Evolutionary conservation across 37 sponge, comb jelly and placozoan species (phyloP).

Genomic region (Sycon ciliatum): DNA sequence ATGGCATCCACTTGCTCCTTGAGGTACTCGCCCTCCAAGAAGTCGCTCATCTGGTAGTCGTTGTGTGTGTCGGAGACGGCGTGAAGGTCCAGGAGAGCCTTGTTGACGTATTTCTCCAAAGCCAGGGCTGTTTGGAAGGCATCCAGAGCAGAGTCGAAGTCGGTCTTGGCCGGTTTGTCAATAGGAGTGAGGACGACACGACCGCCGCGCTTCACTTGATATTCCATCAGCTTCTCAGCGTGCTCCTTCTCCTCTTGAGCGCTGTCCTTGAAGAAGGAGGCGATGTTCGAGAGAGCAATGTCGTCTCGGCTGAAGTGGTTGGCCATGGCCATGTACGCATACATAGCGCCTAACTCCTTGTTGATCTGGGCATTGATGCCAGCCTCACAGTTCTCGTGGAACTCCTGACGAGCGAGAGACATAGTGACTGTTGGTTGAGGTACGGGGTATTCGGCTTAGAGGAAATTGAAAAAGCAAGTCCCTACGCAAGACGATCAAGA

Average conservation of each 20-base stretch:
- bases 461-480: too few species aligned
- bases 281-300: conserved; percentile 54
- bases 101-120: conserved; percentile 65
- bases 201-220: conserved; percentile 68
- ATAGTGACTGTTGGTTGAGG: too few species aligned
- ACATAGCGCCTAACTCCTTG: too few species aligned
- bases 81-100: conserved; percentile 72
- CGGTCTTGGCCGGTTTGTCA: conserved; percentile 58
- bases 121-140: conserved; percentile 64
- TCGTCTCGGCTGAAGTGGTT: conserved; percentile 68
- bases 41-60: conserved; percentile 50
- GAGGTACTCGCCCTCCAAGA: conserved; percentile 34
- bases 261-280: conserved; percentile 59
- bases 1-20: conserved; percentile 12
- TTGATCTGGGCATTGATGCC: too few species aligned
- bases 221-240: conserved; percentile 72
- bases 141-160: conserved; percentile 61
- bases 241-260: conserved; percentile 67
- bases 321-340: too few species aligned
- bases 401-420: too few species aligned
- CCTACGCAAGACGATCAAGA: too few species aligned
- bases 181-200: conserved; percentile 40
- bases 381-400: too few species aligned
- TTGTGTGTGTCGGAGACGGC: conserved; percentile 39
- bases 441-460: too few species aligned